Evolutionary conservation across 2,888 invertebrate genomes (phyloP), one percentile per base, ranked within the genome.

Genomic region (Hedychridium roseum): DNA sequence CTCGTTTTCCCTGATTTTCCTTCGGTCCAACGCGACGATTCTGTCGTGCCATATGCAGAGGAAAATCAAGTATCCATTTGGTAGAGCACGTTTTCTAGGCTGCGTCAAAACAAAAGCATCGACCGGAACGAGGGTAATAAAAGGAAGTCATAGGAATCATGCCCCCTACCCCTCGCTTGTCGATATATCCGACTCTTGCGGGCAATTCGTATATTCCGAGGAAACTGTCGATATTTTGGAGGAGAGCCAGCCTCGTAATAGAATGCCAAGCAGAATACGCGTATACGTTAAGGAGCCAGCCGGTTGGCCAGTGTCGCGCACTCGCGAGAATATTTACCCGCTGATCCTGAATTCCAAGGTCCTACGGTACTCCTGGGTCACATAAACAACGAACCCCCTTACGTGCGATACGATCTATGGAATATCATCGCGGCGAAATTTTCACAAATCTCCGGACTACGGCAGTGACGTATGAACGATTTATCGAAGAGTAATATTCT

Each of bases 221-320:
- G 41, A 27, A 54, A 47, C 44, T 58, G 57, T 50, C 64, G 50
- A 60, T 64, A 57, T 43, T 51, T 58, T 60, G 54, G 55, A 66
- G 20, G 14, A 3, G 38, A 27, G 56, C 56, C 58, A 59, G 39
- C 6, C 21, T 16, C n/a, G n/a, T n/a, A 5, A 36, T 23, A 9
- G 7, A 37, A 12, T 21, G 36, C 14, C 37, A 20, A 21, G 37
- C 15, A 3, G n/a, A 27, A 9, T 1, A 15, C 14, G 31, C 2
- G 3, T 23, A 21, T 23, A 21, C 30, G 11, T 54, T 41, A 47
- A 47, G 32, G 11, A 30, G 14, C 30, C 15, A 50, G 31, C 32
- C 43, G 39, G 12, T 54, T 50, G 41, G 21, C 32, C 42, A 17
- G 17, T 32, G 27, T 27, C 35, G 12, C 28, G 17, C 39, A 27